A percentile compares a stretch with the other conserved stretches of the same genome.
phyloP scores from a whole-genome alignment of 2,888 invertebrate genomes.

The Heliconius erato region DNA sequence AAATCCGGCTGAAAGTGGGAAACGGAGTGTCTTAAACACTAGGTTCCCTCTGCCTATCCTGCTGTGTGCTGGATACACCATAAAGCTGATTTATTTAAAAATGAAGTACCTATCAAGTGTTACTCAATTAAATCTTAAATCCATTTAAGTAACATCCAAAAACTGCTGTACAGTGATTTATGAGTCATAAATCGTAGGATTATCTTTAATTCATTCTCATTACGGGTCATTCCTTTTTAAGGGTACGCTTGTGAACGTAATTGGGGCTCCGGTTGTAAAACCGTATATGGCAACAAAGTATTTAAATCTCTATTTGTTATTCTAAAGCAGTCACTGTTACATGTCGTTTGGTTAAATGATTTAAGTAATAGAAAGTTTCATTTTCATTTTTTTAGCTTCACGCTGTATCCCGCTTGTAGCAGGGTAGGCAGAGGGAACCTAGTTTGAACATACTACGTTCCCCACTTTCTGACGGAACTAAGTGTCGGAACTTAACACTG shows the following conservation, averaged over 20 bases:
- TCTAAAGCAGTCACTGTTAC: not conserved
- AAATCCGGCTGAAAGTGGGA: too few relatives aligned
- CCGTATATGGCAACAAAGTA: conserved; percentile 36
- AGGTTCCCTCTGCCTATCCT: too few relatives aligned
- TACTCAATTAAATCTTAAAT: not conserved
- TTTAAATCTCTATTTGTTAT: conserved; percentile 31
- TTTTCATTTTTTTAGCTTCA: not conserved
- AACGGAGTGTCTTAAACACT: too few relatives aligned
- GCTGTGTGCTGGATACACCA: too few relatives aligned
- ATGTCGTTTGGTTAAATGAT: not conserved
- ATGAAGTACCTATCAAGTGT: not conserved
- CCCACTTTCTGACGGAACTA: too few relatives aligned
- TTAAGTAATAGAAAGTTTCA: not conserved
- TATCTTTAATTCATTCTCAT: conserved; percentile 27
- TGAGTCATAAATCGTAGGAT: conserved; percentile 32
- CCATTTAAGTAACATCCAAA: conserved; percentile 16
- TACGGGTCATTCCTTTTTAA: conserved; percentile 28
- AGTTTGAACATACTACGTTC: too few relatives aligned
- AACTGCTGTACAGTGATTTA: conserved; percentile 11
- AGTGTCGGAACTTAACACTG: too few relatives aligned
- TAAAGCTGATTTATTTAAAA: not conserved
- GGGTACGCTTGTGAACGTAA: conserved; percentile 34
- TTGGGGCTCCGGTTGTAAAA: conserved; percentile 31
- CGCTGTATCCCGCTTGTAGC: too few relatives aligned
- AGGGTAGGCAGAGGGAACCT: too few relatives aligned